Evolutionary conservation across 2,797 vertebrate genomes (phyloP).

Genomic region (Cryptoblepharus egeriae): DNA sequence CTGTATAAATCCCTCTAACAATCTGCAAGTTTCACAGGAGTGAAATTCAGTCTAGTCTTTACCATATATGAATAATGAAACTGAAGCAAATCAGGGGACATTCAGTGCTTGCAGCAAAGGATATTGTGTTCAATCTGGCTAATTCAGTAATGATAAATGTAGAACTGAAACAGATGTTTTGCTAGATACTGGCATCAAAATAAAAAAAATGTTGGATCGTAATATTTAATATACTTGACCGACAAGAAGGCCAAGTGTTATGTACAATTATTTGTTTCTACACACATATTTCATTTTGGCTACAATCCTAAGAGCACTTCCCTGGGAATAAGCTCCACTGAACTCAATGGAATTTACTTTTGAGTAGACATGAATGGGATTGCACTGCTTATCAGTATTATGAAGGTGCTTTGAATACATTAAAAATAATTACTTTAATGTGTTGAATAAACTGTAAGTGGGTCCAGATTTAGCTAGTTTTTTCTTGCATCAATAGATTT

Average conservation of each 20-base stretch:
- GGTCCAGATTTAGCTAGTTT: conserved; percentile 49
- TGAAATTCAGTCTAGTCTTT: neutral
- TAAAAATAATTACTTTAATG: conserved; percentile 35
- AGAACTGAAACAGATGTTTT: conserved; percentile 66
- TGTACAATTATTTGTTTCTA: conserved; percentile 64
- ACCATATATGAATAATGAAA: conserved; percentile 48
- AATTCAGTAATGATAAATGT: conserved; percentile 44
- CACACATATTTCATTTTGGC: conserved; percentile 57
- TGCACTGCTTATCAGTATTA: conserved; percentile 69
- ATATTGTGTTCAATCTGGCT: conserved; percentile 56
- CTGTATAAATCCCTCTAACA: neutral
- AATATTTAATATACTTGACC: conserved; percentile 65
- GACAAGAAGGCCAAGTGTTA: conserved; percentile 57
- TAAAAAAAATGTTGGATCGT: conserved; percentile 54
- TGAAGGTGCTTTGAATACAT: conserved; percentile 49
- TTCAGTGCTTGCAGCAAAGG: conserved; percentile 45
- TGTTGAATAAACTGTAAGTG: conserved; percentile 45
- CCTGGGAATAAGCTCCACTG: too few relatives aligned
- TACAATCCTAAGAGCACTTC: too few relatives aligned
- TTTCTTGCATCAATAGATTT: conserved; percentile 34
- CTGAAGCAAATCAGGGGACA: conserved; percentile 43
- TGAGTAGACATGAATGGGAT: too few relatives aligned
- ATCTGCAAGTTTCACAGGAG: neutral
- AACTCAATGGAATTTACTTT: too few relatives aligned
- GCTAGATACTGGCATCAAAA: conserved; percentile 59